Evolutionary conservation across 1,140 invertebrate genomes (phyloP).

Genomic region (Drosophila watanabei): DNA sequence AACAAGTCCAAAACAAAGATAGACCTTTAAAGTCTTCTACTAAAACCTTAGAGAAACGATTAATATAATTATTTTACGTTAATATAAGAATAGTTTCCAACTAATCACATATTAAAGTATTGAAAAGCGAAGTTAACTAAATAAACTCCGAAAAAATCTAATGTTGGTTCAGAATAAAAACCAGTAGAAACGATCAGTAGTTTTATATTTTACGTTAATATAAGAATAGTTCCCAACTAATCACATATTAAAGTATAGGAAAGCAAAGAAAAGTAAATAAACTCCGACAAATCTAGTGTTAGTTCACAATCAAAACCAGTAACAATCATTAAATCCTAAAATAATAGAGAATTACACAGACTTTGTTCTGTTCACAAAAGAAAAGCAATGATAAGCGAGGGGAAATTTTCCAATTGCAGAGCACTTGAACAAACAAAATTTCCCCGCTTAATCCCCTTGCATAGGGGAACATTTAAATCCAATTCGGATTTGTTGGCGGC

Average conservation of each 20-base stretch:
- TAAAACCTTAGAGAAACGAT: not conserved
- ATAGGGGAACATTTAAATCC: constrained; percentile 37
- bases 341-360: not conserved
- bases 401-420: constrained; percentile 11
- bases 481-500: constrained; percentile 18
- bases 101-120: not conserved
- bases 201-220: not conserved
- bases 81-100: too few relatives aligned
- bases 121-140: not conserved
- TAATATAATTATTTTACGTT: not conserved
- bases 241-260: not conserved
- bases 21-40: not conserved
- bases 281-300: not conserved
- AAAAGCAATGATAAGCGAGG: constrained; percentile 15
- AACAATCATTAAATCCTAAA: not conserved
- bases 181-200: too few relatives aligned
- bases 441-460: not conserved
- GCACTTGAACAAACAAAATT: constrained; percentile 28
- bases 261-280: not conserved
- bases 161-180: not conserved
- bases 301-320: not conserved
- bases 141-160: not conserved
- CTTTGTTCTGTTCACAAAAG: constrained; percentile 3
- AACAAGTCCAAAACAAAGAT: not conserved
- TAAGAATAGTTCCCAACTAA: too few relatives aligned